These are phyloP conservation scores for Nasonia giraulti DNA, from an alignment of 1,140 invertebrate species.

Conservation along the genomic window DNA sequence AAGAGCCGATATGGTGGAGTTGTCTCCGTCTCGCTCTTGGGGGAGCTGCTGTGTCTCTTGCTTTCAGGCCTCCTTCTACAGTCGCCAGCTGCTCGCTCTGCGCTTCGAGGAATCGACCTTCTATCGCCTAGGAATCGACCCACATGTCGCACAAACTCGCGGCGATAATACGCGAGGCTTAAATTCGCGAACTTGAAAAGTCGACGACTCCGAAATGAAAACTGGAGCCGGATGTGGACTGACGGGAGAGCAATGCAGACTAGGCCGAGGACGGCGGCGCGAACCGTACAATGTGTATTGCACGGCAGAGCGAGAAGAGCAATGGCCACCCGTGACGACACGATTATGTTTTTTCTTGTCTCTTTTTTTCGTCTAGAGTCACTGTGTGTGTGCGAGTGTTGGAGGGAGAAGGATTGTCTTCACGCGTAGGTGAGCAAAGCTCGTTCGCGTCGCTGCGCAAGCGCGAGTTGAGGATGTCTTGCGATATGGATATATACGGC, in stretches of 20 bases:
- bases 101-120: not conserved
- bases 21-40: not conserved
- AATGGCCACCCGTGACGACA: slow-evolving; percentile 24
- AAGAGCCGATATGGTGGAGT: too few species aligned
- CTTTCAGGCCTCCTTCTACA: too few species aligned
- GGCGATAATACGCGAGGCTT: not conserved
- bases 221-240: not conserved
- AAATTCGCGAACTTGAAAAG: not conserved
- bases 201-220: not conserved
- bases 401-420: too few species aligned
- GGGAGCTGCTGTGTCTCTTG: not conserved
- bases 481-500: too few species aligned
- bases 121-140: too few species aligned
- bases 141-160: not conserved
- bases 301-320: slow-evolving; percentile 12
- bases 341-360: too few species aligned
- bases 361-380: too few species aligned
- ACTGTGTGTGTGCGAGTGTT: too few species aligned
- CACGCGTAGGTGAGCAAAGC: too few species aligned
- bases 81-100: not conserved
- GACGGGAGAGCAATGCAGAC: not conserved
- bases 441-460: too few species aligned
- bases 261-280: too few species aligned
- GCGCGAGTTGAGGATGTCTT: too few species aligned
- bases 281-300: not conserved